phyloP scores from a whole-genome alignment of 2,797 vertebrate genomes.

The Danio tinwini region DNA sequence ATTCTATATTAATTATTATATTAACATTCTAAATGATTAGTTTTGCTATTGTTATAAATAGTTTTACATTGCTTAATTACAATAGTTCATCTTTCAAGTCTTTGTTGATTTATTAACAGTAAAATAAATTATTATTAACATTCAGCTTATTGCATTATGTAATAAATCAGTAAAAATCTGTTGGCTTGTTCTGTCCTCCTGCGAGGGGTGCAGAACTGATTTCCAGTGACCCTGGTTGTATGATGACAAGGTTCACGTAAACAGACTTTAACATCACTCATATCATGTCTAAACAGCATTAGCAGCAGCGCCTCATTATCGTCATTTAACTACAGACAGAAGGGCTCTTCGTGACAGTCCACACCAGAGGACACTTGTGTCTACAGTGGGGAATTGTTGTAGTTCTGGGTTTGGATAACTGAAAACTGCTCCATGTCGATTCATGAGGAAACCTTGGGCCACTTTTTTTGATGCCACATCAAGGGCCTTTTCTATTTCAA shows the following conservation, averaged over 20 bases:
- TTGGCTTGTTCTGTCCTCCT: background rate
- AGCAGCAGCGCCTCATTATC: slow-evolving; percentile 7
- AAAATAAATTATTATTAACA: too few species aligned
- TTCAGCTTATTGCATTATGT: too few species aligned
- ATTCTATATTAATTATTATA: too few species aligned
- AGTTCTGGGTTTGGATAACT: background rate
- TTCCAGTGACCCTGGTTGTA: background rate
- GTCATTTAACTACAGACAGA: slow-evolving; percentile 63
- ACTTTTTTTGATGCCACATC: slow-evolving; percentile 4
- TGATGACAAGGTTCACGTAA: background rate
- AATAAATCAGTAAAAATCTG: too few species aligned
- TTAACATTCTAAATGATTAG: too few species aligned
- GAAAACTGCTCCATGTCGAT: background rate
- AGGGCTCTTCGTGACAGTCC: slow-evolving; percentile 16
- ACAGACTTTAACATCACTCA: background rate
- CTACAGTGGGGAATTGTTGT: slow-evolving; percentile 30
- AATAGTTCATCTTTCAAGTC: too few species aligned
- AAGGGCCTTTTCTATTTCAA: slow-evolving; percentile 18
- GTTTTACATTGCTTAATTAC: too few species aligned
- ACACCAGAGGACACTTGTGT: slow-evolving; percentile 41
- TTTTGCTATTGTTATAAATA: too few species aligned
- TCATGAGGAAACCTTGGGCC: slow-evolving; percentile 17
- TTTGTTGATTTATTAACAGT: too few species aligned
- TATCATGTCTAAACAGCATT: slow-evolving; percentile 12
- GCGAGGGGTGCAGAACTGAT: background rate